These are phyloP conservation scores for Erebia epiphron DNA, from an alignment of 2,888 invertebrate species.

Conservation along the genomic window DNA sequence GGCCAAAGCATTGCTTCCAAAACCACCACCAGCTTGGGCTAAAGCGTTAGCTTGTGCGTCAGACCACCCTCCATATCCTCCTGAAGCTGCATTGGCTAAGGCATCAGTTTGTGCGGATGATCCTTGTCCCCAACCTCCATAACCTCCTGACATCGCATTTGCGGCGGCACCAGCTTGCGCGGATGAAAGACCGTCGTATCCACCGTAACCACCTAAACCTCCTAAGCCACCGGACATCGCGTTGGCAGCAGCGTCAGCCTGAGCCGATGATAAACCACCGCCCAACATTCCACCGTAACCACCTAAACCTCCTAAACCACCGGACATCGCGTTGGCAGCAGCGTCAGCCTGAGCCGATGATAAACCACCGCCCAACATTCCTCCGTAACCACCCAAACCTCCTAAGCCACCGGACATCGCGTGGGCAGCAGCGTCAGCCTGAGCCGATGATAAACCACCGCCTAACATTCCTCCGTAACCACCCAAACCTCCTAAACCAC, in stretches of 20 bases:
- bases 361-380: too few relatives aligned
- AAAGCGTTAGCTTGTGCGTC: background rate
- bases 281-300: conserved; percentile 25
- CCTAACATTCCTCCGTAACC: too few relatives aligned
- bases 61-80: background rate
- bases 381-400: too few relatives aligned
- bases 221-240: background rate
- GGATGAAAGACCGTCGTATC: conserved; percentile 27
- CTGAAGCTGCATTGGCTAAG: background rate
- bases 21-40: conserved; percentile 7
- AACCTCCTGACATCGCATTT: conserved; percentile 32
- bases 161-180: conserved; percentile 36
- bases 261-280: conserved; percentile 16
- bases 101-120: conserved; percentile 8
- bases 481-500: too few relatives aligned
- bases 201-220: conserved; percentile 22
- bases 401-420: too few relatives aligned
- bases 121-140: conserved; percentile 27
- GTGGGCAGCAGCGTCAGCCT: too few relatives aligned
- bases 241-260: conserved; percentile 11
- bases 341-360: too few relatives aligned
- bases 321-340: too few relatives aligned
- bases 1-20: conserved; percentile 17
- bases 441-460: too few relatives aligned
- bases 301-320: background rate